A percentile compares a stretch with the other conserved stretches of the same genome.
Evolutionary conservation across 2,888 invertebrate species (phyloP).

Genomic region (Mechanitis messenoides): DNA sequence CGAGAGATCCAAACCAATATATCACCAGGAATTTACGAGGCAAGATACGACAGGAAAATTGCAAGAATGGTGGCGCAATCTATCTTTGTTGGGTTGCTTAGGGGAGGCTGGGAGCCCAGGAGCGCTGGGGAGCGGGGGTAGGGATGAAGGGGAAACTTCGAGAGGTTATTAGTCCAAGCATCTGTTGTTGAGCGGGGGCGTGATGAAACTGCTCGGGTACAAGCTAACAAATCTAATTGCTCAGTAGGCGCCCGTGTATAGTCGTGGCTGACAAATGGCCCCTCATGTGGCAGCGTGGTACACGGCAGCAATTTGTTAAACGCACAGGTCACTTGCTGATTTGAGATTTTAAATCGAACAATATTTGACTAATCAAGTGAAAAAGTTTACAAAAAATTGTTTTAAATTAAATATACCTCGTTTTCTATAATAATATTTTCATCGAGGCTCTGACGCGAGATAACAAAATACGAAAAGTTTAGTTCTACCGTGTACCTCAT

Average conservation of each 20-base stretch:
- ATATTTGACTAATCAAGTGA: background rate
- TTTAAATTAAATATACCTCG: background rate
- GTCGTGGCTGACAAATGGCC: slow-evolving; percentile 64
- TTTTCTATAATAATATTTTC: slow-evolving; percentile 44
- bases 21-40: slow-evolving; percentile 91
- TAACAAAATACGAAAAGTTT: slow-evolving; percentile 74
- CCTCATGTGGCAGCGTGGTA: slow-evolving; percentile 58
- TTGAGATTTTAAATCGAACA: slow-evolving; percentile 40
- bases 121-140: slow-evolving; percentile 55
- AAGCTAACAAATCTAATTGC: slow-evolving; percentile 77
- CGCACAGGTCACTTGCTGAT: slow-evolving; percentile 60
- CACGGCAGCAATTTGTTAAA: slow-evolving; percentile 59
- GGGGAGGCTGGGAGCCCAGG: slow-evolving; percentile 62
- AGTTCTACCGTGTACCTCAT: slow-evolving; percentile 74
- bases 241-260: slow-evolving; percentile 72
- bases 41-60: slow-evolving; percentile 95
- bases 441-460: slow-evolving; percentile 56
- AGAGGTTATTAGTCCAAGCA: slow-evolving; percentile 79
- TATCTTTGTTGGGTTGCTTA: slow-evolving; percentile 85
- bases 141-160: slow-evolving; percentile 72
- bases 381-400: background rate
- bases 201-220: slow-evolving; percentile 75
- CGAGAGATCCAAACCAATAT: slow-evolving; percentile 81
- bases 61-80: slow-evolving; percentile 94
- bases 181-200: slow-evolving; percentile 77